These are phyloP conservation scores for Danionella cerebrum DNA, from an alignment of 2,113 vertebrate species.

Conservation along the genomic window DNA sequence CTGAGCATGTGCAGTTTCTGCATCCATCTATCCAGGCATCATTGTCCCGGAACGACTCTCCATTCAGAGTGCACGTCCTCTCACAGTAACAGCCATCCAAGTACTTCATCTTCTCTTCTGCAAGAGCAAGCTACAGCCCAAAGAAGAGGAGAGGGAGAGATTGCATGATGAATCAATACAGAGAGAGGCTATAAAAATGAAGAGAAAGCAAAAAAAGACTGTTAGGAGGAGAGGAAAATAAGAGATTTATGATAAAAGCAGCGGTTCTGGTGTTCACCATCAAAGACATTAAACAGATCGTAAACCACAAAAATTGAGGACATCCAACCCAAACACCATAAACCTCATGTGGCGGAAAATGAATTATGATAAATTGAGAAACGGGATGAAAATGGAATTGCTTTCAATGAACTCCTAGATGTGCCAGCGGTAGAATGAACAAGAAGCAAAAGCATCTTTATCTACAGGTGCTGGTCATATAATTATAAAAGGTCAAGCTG, in stretches of 20 bases:
- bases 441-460: not conserved
- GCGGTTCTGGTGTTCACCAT: not conserved
- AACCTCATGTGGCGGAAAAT: not conserved
- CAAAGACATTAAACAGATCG: not conserved
- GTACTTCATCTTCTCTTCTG: slow-evolving; percentile 80
- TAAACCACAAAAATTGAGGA: not conserved
- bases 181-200: slow-evolving; percentile 6
- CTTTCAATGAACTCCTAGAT: not conserved
- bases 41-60: slow-evolving; percentile 72
- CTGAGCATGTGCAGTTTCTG: slow-evolving; percentile 83
- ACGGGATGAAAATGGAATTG: not conserved
- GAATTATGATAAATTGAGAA: not conserved
- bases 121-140: slow-evolving; percentile 68
- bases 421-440: not conserved
- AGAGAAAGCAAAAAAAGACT: not conserved
- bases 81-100: slow-evolving; percentile 86
- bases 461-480: no score
- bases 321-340: not conserved
- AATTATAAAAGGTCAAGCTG: no score
- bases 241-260: not conserved
- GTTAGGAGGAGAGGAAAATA: not conserved
- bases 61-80: slow-evolving; percentile 74
- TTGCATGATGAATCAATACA: not conserved
- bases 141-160: slow-evolving; percentile 22
- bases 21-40: slow-evolving; percentile 81